Base-by-base conservation (phyloP, 2,888 invertebrate species). In the Eristalis tenax region DNA sequence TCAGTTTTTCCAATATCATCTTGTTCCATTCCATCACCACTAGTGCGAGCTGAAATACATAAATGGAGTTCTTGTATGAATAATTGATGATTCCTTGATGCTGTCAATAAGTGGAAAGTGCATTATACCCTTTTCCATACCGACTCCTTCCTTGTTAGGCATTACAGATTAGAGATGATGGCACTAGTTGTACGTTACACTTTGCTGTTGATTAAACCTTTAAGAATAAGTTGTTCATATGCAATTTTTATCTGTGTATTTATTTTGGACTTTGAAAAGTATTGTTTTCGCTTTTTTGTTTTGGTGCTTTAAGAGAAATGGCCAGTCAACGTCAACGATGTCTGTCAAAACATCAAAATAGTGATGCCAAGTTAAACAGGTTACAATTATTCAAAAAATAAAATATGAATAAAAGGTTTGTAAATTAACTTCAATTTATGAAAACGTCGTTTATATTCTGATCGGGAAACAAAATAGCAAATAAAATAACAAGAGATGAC, bases 21-120 rank as follows among this genome's bases (percentile, higher is more conserved):
- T 88, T 94, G 95, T 92, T 96, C 96, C 96, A 96, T 96, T 74
- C 97, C 96, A 94, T 97, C 97, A 0, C 97, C 97, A 77, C 96
- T 95, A 0, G 96, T 96, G 89, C 96, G 93, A 79, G 90, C 91
- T 77, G 50, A 0, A 71, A 28, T n/a, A n/a, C 35, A 8, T 56
- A 68, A 61, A 11, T 64, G 32, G 32, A 32, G 10, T 32, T 8
- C 8, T 1, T 32, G 8, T 32, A 32, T 32, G 32, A 32, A 32
- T 32, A 32, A 32, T 32, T 8, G 5, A 32, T 32, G 32, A 8
- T 32, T 32, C 10, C 32, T 40, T 59, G 11, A n/a, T 5, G 1
- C n/a, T n/a, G n/a, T n/a, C n/a, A n/a, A 15, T n/a, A 18, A 5
- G 8, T 18, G 50, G 32, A 59, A 74, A 6, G 59, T 32, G 15